Conservation (phyloP, 2,888 invertebrate species). For the Tuta absoluta region DNA sequence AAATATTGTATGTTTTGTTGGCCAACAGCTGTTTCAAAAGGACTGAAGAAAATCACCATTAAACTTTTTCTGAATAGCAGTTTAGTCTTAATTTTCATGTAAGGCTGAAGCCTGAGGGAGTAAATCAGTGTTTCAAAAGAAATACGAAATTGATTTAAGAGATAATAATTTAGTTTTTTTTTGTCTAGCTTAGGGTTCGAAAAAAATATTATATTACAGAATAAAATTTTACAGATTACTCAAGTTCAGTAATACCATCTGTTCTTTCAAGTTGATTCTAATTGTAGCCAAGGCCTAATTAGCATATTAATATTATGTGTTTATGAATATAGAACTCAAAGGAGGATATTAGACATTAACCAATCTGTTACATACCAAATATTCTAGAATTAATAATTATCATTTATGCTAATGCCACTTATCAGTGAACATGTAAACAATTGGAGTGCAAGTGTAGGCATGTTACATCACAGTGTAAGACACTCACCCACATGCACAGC, state of each 20-base stretch:
- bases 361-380: not conserved
- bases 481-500: constrained; percentile 91
- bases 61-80: too few species aligned
- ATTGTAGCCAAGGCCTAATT: not conserved
- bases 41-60: too few species aligned
- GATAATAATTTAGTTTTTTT: too few species aligned
- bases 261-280: not conserved
- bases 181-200: too few species aligned
- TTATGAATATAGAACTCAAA: not conserved
- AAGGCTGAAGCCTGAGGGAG: too few species aligned
- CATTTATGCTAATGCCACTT: not conserved
- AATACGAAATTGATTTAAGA: too few species aligned
- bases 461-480: constrained; percentile 11
- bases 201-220: not conserved
- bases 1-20: too few species aligned
- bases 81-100: too few species aligned
- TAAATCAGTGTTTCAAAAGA: too few species aligned
- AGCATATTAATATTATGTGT: too few species aligned
- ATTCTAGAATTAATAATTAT: not conserved
- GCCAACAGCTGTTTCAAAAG: too few species aligned
- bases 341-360: not conserved
- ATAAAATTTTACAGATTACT: not conserved
- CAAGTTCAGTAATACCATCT: too few species aligned
- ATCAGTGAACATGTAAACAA: not conserved
- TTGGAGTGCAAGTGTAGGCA: not conserved